Evolutionary conservation across 2,797 vertebrate species (phyloP).

Genomic region (Urosaurus nigricauda): DNA sequence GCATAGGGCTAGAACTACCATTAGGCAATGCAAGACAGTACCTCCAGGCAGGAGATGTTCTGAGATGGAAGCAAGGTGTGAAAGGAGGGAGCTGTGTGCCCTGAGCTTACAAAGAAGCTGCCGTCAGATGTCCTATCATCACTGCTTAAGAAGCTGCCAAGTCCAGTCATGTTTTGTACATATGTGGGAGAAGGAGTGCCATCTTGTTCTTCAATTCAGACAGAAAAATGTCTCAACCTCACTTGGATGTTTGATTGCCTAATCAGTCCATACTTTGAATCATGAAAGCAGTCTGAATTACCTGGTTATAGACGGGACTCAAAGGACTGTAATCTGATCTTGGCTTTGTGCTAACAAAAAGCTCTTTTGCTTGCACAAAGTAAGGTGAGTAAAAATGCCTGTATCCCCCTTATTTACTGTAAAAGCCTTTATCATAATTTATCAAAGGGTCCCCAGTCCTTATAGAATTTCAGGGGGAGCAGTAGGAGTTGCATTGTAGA

Average conservation of each 20-base stretch:
- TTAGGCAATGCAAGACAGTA: background rate
- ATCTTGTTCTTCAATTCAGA: too few species aligned
- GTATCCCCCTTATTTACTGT: too few species aligned
- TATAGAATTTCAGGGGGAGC: too few species aligned
- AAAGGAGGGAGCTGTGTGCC: background rate
- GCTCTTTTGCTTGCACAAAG: too few species aligned
- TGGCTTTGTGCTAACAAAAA: too few species aligned
- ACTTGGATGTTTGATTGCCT: background rate
- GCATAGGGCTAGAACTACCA: background rate
- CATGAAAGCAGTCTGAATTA: background rate
- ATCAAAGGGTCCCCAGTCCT: too few species aligned
- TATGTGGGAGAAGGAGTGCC: background rate
- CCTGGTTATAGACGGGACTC: background rate
- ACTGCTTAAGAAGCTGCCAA: background rate
- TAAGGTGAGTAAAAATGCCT: too few species aligned
- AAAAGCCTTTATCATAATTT: too few species aligned
- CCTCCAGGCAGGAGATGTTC: background rate
- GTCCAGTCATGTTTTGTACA: background rate
- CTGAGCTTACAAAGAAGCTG: background rate
- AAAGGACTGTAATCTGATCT: too few species aligned
- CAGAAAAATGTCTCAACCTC: background rate
- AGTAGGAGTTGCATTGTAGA: too few species aligned
- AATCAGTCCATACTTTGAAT: too few species aligned
- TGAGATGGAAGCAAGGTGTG: background rate
- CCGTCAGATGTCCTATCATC: background rate